phyloP scores from a whole-genome alignment of 2,797 vertebrate species.

The Rhodeus uyekii region DNA sequence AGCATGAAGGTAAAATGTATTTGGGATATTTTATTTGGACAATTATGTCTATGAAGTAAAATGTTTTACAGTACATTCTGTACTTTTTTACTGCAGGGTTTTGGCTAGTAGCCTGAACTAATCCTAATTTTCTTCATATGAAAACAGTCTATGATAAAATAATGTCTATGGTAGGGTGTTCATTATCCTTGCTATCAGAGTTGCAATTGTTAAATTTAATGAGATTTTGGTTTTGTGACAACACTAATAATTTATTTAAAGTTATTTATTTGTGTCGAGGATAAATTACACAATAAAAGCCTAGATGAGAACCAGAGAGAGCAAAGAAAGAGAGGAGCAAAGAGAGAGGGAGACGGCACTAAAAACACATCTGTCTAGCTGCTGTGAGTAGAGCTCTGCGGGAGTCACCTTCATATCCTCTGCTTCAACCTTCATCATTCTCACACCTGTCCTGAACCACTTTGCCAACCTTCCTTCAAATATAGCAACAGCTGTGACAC shows the following conservation, averaged over 20 bases:
- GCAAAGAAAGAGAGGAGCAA: background rate
- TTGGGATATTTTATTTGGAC: background rate
- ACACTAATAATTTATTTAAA: background rate
- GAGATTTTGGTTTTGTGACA: background rate
- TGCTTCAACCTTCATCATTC: slow-evolving; percentile 1
- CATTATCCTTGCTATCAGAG: background rate
- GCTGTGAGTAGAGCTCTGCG: background rate
- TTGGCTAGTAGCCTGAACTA: background rate
- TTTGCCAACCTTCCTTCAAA: background rate
- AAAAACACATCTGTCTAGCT: background rate
- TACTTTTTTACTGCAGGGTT: too few species aligned
- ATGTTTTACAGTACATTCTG: background rate
- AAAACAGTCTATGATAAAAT: background rate
- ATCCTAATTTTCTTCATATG: background rate
- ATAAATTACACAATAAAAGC: background rate
- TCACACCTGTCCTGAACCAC: background rate
- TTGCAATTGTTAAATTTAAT: background rate
- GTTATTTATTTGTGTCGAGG: background rate
- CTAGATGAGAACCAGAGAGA: background rate
- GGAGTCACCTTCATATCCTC: slow-evolving; percentile 10
- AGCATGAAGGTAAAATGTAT: background rate
- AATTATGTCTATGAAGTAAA: background rate
- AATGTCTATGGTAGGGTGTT: background rate
- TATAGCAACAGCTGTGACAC: background rate
- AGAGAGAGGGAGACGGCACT: background rate